Base-by-base conservation (phyloP, 2,797 vertebrate species). In the Spondyliosoma cantharus region DNA sequence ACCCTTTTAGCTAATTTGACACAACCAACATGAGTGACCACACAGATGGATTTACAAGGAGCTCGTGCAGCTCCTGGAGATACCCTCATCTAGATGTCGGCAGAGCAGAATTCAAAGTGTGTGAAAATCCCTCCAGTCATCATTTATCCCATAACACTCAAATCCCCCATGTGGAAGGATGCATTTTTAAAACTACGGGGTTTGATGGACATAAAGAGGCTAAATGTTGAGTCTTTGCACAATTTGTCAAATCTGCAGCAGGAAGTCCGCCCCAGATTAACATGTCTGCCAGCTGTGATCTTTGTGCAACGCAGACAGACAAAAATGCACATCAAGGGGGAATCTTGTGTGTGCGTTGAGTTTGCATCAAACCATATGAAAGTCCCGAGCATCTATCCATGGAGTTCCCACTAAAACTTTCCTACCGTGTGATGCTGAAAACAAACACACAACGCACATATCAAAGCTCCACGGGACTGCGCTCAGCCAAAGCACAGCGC, bases 1-100 rank as follows among this genome's bases (percentile, higher is more conserved):
- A 82, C 80, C 29, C 81, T 81, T 81, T 83, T 7, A 67, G 77
- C 87, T 83, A 73, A 78, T 67, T 72, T 72, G 74, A 84, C 76
- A 86, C 74, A 83, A 87, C 72, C 45, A 79, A 76, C 68, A 78
- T 80, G 77, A 66, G 43, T 76, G 72, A 83, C 84, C 86, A 85
- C 82, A 84, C 78, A 61, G 81, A 87, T 22, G 24, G 76, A 82
- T 85, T 87, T 82, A 78, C 46, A 54, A 72, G 72, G 5, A 61
- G 68, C 45, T 61, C 37, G 46, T 27, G 48, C 62, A 71, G 69
- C 69, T 46, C n/a, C 65, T 74, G 45, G 43, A 63, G 70, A 69
- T 29, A 29, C 22, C 24, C 57, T 74, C 17, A 8, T 71, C 50
- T 71, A 22, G 32, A 78, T 70, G 50, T 82, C 24, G 71, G 37